Conservation (phyloP, 1,140 invertebrate genomes). For the Drosophila ironensis region DNA sequence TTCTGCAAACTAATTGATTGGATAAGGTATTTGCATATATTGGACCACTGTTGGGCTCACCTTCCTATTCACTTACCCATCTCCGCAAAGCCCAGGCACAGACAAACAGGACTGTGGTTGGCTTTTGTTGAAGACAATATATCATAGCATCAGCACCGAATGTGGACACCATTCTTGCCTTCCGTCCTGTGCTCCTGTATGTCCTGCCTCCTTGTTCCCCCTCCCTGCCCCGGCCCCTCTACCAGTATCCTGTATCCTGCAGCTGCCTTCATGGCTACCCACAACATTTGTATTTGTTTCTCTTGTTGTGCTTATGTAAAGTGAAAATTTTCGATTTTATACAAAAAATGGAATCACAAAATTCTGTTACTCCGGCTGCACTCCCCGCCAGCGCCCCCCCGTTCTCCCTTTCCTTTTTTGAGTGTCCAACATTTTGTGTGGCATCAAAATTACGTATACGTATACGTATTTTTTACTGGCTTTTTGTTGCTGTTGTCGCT, state of each 20-base stretch:
- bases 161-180: conserved; percentile 38
- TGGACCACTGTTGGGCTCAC: conserved; percentile 29
- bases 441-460: conserved; percentile 79
- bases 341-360: conserved; percentile 38
- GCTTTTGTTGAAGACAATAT: conserved; percentile 79
- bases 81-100: not conserved
- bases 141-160: conserved; percentile 72
- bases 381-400: not conserved
- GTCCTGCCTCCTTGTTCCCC: too few species aligned
- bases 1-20: too few species aligned
- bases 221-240: not conserved
- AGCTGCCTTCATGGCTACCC: conserved; percentile 36
- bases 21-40: too few species aligned
- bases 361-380: conserved; percentile 41
- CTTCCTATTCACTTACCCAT: conserved; percentile 4
- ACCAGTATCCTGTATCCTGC: not conserved
- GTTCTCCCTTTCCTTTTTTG: conserved; percentile 1
- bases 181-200: not conserved
- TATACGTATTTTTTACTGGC: conserved; percentile 47
- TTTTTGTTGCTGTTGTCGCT: conserved; percentile 55
- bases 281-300: conserved; percentile 68
- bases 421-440: conserved; percentile 42
- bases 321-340: conserved; percentile 78
- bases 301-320: conserved; percentile 65
- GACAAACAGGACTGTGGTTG: conserved; percentile 58